Conservation (phyloP, 2,888 invertebrate genomes). For the Pecten maximus region DNA sequence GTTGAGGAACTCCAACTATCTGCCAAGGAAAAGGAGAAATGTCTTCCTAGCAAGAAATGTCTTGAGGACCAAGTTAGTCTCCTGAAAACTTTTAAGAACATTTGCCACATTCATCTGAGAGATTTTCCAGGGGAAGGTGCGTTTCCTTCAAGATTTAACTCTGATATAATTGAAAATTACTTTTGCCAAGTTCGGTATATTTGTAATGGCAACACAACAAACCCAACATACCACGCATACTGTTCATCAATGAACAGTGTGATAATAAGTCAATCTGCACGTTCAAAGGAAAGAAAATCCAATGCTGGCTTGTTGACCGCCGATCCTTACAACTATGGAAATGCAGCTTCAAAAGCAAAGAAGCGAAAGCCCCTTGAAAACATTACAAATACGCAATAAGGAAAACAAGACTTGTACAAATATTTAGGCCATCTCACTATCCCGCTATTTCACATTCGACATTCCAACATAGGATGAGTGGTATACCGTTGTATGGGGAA, state of each 20-base stretch:
- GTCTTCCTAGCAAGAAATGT: conserved; percentile 36
- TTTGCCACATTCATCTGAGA: conserved; percentile 41
- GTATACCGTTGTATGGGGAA: too few species aligned
- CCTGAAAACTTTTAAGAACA: conserved; percentile 23
- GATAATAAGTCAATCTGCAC: conserved; percentile 40
- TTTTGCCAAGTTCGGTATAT: conserved; percentile 46
- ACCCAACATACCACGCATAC: conserved; percentile 49
- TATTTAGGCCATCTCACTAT: too few species aligned
- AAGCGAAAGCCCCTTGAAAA: background rate
- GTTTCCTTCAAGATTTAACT: conserved; percentile 46
- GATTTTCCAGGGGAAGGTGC: conserved; percentile 37
- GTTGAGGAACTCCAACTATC: background rate
- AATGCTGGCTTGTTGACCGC: conserved; percentile 46
- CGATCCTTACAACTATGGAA: conserved; percentile 31
- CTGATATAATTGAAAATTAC: conserved; percentile 50
- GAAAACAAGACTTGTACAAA: too few species aligned
- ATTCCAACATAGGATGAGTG: too few species aligned
- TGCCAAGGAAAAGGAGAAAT: conserved; percentile 20
- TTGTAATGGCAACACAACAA: conserved; percentile 45
- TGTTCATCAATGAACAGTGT: conserved; percentile 39
- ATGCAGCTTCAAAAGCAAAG: background rate
- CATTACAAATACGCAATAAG: background rate
- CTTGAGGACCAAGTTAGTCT: conserved; percentile 37
- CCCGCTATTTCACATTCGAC: too few species aligned
- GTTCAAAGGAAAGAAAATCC: conserved; percentile 48